Percentiles rank a stretch among this genome's conserved stretches.
These are phyloP conservation scores for Rhagophthalmus giganteus DNA, from an alignment of 2,888 invertebrate species.

Conservation along the genomic window DNA sequence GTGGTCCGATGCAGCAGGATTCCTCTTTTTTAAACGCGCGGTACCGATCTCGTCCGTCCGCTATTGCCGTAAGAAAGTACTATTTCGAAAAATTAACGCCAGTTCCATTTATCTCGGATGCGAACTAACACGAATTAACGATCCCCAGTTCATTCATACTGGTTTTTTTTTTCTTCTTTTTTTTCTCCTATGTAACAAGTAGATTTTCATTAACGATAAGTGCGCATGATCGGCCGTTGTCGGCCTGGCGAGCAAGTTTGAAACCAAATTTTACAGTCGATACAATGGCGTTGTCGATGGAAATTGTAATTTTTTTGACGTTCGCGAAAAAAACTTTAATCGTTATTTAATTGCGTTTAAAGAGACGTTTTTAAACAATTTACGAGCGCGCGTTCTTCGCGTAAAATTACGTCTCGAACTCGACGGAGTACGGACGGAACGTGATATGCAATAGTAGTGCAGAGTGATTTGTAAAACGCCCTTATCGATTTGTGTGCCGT, in stretches of 20 bases:
- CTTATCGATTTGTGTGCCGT: conserved; percentile 56
- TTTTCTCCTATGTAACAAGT: conserved; percentile 10
- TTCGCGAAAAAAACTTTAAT: conserved; percentile 28
- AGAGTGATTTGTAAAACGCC: conserved; percentile 47
- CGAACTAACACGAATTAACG: not conserved
- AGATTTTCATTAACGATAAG: not conserved
- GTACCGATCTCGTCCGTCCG: no score
- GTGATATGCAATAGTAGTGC: conserved; percentile 21
- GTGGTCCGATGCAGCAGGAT: not conserved
- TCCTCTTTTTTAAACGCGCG: no score
- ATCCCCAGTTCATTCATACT: not conserved
- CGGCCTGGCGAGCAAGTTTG: conserved; percentile 48
- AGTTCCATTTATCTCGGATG: no score
- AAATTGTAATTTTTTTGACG: conserved; percentile 43
- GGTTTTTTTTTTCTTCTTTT: not conserved
- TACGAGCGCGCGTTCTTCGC: not conserved
- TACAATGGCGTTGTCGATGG: conserved; percentile 55
- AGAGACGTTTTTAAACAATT: conserved; percentile 10
- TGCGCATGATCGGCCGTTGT: conserved; percentile 39
- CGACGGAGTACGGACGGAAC: conserved; percentile 4
- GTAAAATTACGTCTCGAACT: conserved; percentile 2
- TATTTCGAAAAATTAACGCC: no score
- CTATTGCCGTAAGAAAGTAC: no score
- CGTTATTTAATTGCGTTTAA: conserved; percentile 13
- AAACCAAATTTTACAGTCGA: conserved; percentile 53